Base-by-base conservation (phyloP, 2,113 vertebrate species). In the Aegotheles bennettii region DNA sequence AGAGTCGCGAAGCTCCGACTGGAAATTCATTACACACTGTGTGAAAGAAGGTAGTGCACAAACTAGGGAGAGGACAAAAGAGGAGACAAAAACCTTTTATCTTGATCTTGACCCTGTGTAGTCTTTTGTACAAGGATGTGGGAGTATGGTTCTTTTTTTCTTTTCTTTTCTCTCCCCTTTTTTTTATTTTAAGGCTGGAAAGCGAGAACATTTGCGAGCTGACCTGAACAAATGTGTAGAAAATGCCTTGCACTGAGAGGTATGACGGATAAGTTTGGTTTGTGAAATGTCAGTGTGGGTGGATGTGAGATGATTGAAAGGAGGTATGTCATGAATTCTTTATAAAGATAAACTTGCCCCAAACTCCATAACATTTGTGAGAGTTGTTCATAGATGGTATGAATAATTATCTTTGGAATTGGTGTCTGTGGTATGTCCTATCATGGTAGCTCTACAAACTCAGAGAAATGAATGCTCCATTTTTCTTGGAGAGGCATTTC, bases 241-340 rank as follows among this genome's bases (percentile, higher is more conserved):
- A 96, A 95, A 96, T 92, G 95, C 60, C 93, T 95, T 86, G 91
- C 24, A 14, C 89, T 87, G 68, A 94, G 90, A 95, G 43, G 94
- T 91, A 95, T 93, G 91, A 95, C 6, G 35, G 93, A 71, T 60
- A 60, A 93, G 73, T 88, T 96, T 96, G 77, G 87, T 93, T 93
- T 64, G 84, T 95, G 93, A 98, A 98, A 97, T 98, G 97, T 97
- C 97, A 97, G 87, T 42, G 97, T 98, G 82, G 97, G 97, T 29
- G 94, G 96, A 85, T 69, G 96, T 94, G 90, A 95, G 95, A 94
- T 89, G 96, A 93, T 93, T 83, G 96, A 90, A 96, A 96, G 95
- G 92, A 93, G 79, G 42, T 71, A 89, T 95, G 92, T 97, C 87
- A 93, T 97, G 92, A 97, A 93, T 95, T 95, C 91, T 96, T 96